phyloP scores from a whole-genome alignment of 1,140 invertebrate genomes.

The Drosophila subpulchrella region DNA sequence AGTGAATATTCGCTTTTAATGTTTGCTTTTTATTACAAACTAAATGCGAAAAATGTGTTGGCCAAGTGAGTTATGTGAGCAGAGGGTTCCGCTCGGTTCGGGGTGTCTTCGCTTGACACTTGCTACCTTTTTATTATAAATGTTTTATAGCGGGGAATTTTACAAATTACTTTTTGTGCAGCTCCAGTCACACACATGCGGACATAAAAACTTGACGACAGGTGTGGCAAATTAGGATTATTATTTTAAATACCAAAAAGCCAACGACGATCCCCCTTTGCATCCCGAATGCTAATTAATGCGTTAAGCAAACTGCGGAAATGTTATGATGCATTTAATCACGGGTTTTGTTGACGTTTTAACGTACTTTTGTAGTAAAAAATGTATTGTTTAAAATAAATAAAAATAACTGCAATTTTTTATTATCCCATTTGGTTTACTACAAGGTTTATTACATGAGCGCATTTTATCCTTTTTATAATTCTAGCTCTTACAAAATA shows the following conservation, averaged over 20 bases:
- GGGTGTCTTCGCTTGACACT: constrained; percentile 48
- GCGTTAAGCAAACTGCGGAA: not conserved
- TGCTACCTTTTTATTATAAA: constrained; percentile 59
- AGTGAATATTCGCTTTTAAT: constrained; percentile 67
- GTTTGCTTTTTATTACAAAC: constrained; percentile 58
- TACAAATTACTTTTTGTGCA: constrained; percentile 74
- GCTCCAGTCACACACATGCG: constrained; percentile 34
- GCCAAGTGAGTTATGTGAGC: not conserved
- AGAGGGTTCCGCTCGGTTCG: not conserved
- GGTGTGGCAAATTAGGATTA: constrained; percentile 77
- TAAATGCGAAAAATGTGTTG: constrained; percentile 76
- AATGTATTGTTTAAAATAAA: not conserved
- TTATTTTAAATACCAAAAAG: constrained; percentile 69
- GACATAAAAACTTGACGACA: constrained; percentile 68
- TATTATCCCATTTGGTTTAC: too few species aligned
- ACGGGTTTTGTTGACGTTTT: constrained; percentile 9
- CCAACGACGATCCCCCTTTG: not conserved
- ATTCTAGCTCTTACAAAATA: too few species aligned
- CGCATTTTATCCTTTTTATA: too few species aligned
- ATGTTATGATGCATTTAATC: constrained; percentile 1
- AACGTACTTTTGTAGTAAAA: not conserved
- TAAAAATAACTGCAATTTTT: not conserved
- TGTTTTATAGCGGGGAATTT: constrained; percentile 73
- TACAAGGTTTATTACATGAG: too few species aligned
- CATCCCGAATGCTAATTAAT: constrained; percentile 25